Evolutionary conservation across 2,113 vertebrate genomes (phyloP).

Genomic region (Grantiella picta): DNA sequence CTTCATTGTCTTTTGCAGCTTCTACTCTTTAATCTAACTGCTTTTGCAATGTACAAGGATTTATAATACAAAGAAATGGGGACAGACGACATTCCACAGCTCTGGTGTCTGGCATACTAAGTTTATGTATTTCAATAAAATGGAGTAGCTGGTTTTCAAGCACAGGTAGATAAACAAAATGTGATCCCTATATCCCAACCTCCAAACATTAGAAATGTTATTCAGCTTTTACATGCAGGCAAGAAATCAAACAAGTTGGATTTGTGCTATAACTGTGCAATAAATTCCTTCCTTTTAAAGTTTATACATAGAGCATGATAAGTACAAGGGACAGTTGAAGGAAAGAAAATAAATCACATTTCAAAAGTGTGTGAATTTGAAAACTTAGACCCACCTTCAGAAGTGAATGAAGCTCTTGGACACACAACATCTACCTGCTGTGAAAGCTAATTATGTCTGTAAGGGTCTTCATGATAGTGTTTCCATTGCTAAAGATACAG

Average conservation of each 20-base stretch:
- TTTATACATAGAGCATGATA: neutral
- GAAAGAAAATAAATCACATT: neutral
- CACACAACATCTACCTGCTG: neutral
- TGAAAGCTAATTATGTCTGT: neutral
- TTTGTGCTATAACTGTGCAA: neutral
- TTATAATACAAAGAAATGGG: neutral
- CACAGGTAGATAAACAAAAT: slow-evolving; percentile 36
- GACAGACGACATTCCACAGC: slow-evolving; percentile 35
- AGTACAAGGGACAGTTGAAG: neutral
- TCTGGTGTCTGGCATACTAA: slow-evolving; percentile 19
- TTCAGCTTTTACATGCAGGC: neutral
- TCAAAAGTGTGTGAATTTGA: neutral
- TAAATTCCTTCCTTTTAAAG: slow-evolving; percentile 40
- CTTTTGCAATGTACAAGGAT: slow-evolving; percentile 7
- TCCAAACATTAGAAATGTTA: neutral
- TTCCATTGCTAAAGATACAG: neutral
- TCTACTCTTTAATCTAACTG: neutral
- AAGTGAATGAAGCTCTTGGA: neutral
- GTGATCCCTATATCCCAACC: neutral
- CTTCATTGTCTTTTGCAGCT: neutral
- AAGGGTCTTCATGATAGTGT: neutral
- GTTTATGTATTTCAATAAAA: slow-evolving; percentile 27
- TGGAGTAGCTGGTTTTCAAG: neutral
- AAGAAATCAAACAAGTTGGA: slow-evolving; percentile 46
- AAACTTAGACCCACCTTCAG: neutral